Evolutionary conservation across 2,888 invertebrate species (phyloP), one percentile per base, ranked within the genome.

Genomic region (Mesorhabditis sp.): DNA sequence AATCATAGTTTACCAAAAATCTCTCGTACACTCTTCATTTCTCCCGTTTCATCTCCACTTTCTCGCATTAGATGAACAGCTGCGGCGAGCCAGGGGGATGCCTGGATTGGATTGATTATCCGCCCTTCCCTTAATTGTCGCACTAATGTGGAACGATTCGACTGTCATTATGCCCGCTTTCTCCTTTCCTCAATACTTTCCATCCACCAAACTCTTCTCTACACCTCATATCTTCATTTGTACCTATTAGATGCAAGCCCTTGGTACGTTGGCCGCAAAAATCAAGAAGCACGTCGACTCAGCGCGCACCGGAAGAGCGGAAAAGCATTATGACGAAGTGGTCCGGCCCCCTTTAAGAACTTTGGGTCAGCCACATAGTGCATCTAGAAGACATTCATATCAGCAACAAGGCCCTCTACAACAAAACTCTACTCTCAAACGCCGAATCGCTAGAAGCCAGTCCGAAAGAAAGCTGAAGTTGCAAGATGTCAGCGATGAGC

Each of bases 361-460:
- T 13, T 50, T n/a, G 7, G 7, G 7, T 50, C 58, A 50, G 7
- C n/a, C 58, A 50, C 58, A 50, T 13, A n/a, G n/a, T 50, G 10
- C 58, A 50, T 50, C 58, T 13, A 10, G 58, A 50, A 50, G 58
- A 50, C 58, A 50, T 50, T 50, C 58, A 10, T 50, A 50, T 50
- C 58, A 50, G n/a, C 58, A 50, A 50, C 58, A 50, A 50, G 41
- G 43, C 7, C 62, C 66, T 7, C 71, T 69, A 15, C 73, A 73
- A 45, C 70, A 72, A 4, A 75, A 77, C 62, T 74, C 76, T n/a
- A 72, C 72, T 10, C 62, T 77, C 43, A 77, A 77, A 68, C 50
- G 77, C 61, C 71, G 74, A 45, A 77, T 74, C 50, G 76, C 76
- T 15, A 62, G 77, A 68, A 76, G 74, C 10, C 74, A 76, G 67